Conservation (phyloP, 2,113 vertebrate genomes). For the Nothobranchius kuhntae region DNA sequence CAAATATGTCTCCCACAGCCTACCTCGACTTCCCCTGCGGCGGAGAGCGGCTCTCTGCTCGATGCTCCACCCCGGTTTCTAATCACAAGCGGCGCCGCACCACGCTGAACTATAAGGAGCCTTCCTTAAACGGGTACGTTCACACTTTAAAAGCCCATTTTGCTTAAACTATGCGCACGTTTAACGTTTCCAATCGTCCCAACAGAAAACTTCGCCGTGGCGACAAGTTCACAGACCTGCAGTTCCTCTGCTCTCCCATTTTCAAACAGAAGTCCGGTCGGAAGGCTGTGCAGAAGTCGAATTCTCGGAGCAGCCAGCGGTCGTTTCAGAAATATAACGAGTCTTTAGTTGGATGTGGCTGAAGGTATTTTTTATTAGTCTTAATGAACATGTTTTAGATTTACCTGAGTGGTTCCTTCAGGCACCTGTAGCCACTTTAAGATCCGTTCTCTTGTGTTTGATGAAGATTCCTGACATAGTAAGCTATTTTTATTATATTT, state of each 20-base stretch:
- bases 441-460: too few relatives aligned
- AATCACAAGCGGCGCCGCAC: constrained; percentile 82
- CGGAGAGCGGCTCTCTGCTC: constrained; percentile 36
- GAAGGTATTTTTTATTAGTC: constrained; percentile 19
- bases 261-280: constrained; percentile 73
- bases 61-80: constrained; percentile 38
- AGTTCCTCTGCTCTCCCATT: constrained; percentile 89
- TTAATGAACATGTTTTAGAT: background rate
- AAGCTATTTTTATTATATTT: too few relatives aligned
- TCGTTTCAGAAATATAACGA: constrained; percentile 79
- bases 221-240: constrained; percentile 89
- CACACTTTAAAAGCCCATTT: background rate
- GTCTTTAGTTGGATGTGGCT: constrained; percentile 79
- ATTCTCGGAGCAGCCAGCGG: constrained; percentile 35
- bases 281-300: constrained; percentile 51
- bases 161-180: background rate
- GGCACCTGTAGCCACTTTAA: too few relatives aligned
- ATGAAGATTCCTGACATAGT: too few relatives aligned
- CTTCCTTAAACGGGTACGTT: constrained; percentile 79
- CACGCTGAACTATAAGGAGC: constrained; percentile 89
- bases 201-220: constrained; percentile 93
- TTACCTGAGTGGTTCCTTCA: background rate
- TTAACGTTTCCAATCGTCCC: background rate
- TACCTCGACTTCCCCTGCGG: constrained; percentile 64
- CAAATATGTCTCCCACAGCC: constrained; percentile 80